Conservation (phyloP, 2,888 invertebrate species). For the Ferdinandea cuprea region DNA sequence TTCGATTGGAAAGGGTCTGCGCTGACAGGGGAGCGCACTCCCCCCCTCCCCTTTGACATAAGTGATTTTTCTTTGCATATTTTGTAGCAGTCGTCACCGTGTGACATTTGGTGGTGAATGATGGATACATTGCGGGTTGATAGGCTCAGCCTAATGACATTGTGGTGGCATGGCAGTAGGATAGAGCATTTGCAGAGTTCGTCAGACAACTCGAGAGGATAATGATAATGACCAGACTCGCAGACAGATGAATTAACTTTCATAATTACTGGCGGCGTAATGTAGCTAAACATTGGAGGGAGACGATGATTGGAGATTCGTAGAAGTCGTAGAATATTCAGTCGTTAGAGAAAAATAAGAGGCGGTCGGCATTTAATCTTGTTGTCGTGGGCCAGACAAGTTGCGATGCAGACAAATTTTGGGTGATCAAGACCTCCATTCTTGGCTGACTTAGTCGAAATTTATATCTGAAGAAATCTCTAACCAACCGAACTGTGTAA, state of each 20-base stretch:
- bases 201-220: constrained; percentile 45
- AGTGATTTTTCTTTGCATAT: constrained; percentile 70
- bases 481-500: too few relatives aligned
- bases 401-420: too few relatives aligned
- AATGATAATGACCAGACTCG: constrained; percentile 62
- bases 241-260: constrained; percentile 71
- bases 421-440: too few relatives aligned
- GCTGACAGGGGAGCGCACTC: not conserved
- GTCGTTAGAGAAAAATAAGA: constrained; percentile 1
- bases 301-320: not conserved
- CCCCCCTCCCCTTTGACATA: too few relatives aligned
- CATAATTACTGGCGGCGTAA: constrained; percentile 55
- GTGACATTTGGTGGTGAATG: constrained; percentile 68
- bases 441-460: too few relatives aligned
- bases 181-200: too few relatives aligned
- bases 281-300: constrained; percentile 11
- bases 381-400: too few relatives aligned
- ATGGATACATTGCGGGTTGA: constrained; percentile 61
- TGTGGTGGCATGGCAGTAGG: constrained; percentile 6
- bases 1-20: constrained; percentile 8
- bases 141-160: constrained; percentile 52
- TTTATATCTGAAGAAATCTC: too few relatives aligned
- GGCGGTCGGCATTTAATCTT: too few relatives aligned
- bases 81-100: constrained; percentile 58
- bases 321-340: not conserved